Evolutionary conservation across 92 coral and sea anemone genomes (phyloP).

Genomic region (Heteractis magnifica): DNA sequence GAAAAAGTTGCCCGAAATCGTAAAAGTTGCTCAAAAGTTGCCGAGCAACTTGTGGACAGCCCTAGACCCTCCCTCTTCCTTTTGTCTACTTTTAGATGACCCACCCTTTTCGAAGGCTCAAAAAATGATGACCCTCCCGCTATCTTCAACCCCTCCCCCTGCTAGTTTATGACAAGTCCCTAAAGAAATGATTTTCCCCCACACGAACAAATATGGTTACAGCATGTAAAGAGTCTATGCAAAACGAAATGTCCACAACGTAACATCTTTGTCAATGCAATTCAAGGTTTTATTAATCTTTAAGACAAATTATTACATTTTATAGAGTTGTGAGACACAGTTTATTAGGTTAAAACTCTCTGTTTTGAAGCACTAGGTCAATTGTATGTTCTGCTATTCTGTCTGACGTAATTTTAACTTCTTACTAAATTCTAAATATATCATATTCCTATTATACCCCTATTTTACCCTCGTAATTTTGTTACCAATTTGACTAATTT

Average conservation of each 20-base stretch:
- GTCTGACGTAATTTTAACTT: background rate
- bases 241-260: background rate
- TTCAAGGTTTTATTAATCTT: slow-evolving; percentile 6
- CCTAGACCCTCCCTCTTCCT: no score
- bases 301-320: slow-evolving; percentile 28
- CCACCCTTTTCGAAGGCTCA: no score
- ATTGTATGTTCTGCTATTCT: background rate
- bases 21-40: no score
- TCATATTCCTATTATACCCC: background rate
- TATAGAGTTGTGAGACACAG: slow-evolving; percentile 22
- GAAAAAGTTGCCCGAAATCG: no score
- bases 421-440: background rate
- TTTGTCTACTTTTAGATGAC: no score
- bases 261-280: background rate
- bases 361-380: slow-evolving; percentile 33
- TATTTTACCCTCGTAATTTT: background rate
- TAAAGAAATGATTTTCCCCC: no score
- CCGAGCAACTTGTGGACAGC: no score
- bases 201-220: no score
- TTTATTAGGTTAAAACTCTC: slow-evolving; percentile 12
- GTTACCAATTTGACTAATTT: background rate
- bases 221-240: background rate
- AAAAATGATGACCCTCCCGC: no score
- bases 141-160: no score
- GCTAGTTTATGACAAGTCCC: no score